Conservation (phyloP, 2,888 invertebrate species). For the Clistopyga incitator region DNA sequence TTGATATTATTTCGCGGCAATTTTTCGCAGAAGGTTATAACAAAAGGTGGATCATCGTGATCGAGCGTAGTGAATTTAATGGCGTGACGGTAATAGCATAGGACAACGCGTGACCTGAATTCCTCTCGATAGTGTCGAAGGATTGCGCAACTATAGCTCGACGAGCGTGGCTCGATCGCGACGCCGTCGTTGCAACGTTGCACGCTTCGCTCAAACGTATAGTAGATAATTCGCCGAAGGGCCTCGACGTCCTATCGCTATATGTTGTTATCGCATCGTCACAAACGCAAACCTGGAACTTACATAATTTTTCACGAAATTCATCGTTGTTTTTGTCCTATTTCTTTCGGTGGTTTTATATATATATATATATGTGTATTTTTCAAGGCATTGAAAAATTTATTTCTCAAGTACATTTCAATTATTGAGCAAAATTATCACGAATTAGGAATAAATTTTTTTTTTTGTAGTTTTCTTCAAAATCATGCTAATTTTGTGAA, state of each 20-base stretch:
- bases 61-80: constrained; percentile 72
- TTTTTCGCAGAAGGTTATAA: constrained; percentile 1
- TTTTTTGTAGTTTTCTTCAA: too few species aligned
- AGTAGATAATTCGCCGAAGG: constrained; percentile 67
- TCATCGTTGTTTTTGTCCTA: too few species aligned
- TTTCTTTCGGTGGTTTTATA: too few species aligned
- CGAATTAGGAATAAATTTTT: too few species aligned
- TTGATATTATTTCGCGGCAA: not conserved
- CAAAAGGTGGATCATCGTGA: constrained; percentile 58
- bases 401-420: too few species aligned
- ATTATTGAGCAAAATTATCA: too few species aligned
- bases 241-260: constrained; percentile 40
- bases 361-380: too few species aligned
- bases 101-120: constrained; percentile 81
- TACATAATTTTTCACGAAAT: constrained; percentile 64
- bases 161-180: constrained; percentile 40
- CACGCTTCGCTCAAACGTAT: constrained; percentile 61
- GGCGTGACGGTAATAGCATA: constrained; percentile 74
- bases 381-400: too few species aligned
- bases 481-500: too few species aligned
- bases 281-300: constrained; percentile 14
- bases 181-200: constrained; percentile 54
- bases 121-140: constrained; percentile 76
- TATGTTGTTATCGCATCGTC: constrained; percentile 29
- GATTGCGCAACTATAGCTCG: constrained; percentile 76